Percentiles rank a stretch among this genome's conserved stretches.
Evolutionary conservation across 2,113 vertebrate species (phyloP).

Genomic region (Barbus barbus): DNA sequence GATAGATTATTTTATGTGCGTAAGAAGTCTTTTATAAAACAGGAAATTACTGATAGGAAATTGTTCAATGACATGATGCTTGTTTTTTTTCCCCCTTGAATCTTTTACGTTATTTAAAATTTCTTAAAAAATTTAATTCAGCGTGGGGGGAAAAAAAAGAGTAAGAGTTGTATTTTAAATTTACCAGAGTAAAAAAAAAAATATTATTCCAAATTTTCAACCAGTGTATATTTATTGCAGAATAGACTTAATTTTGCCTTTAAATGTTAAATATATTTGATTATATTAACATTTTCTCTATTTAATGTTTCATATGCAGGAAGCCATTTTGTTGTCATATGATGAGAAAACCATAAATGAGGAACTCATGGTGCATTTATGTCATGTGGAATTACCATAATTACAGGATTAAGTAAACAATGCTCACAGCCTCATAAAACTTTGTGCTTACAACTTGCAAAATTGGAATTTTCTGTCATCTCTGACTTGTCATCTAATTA

Average conservation of each 20-base stretch:
- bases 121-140: too few relatives aligned
- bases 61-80: neutral
- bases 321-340: neutral
- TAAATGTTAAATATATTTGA: too few relatives aligned
- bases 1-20: too few relatives aligned
- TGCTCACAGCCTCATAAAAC: neutral
- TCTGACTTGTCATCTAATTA: neutral
- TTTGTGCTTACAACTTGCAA: neutral
- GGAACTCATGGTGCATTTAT: neutral
- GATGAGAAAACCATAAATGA: neutral
- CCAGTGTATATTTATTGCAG: too few relatives aligned
- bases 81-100: neutral
- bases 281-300: too few relatives aligned
- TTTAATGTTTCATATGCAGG: too few relatives aligned
- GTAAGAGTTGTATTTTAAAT: too few relatives aligned
- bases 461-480: neutral
- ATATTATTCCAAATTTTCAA: neutral
- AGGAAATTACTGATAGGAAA: slow-evolving; percentile 1
- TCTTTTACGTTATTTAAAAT: too few relatives aligned
- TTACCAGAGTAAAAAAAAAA: neutral
- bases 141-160: too few relatives aligned
- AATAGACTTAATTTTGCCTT: too few relatives aligned
- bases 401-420: neutral
- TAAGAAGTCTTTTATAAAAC: neutral
- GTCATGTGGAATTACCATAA: neutral